These are phyloP conservation scores for Catonia carolina DNA, from an alignment of 2,888 invertebrate species.

Conservation along the genomic window DNA sequence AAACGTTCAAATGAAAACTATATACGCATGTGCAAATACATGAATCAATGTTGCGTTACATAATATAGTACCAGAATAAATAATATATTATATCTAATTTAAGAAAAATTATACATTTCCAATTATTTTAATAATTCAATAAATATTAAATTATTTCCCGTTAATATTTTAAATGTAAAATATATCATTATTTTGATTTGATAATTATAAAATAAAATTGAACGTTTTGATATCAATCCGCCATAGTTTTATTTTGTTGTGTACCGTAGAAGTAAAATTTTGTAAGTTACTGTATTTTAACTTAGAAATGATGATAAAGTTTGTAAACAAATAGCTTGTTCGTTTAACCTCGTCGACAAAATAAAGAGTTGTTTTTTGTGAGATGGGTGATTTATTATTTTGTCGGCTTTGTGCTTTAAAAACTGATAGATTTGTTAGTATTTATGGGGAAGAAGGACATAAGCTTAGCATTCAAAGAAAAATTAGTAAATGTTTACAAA, in stretches of 20 bases:
- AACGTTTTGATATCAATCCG: conserved; percentile 6
- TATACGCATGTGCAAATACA: too few species aligned
- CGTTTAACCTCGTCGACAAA: too few species aligned
- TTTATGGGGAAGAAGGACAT: conserved; percentile 44
- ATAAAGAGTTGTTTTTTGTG: background rate
- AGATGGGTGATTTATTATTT: conserved; percentile 34
- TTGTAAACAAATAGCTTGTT: conserved; percentile 3
- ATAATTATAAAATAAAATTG: background rate
- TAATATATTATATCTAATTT: too few species aligned
- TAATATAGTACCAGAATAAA: background rate
- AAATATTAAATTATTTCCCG: too few species aligned
- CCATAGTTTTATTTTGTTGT: conserved; percentile 7
- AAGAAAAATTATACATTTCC: too few species aligned
- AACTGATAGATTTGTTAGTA: conserved; percentile 41
- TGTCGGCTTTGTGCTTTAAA: conserved; percentile 46
- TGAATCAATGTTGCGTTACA: too few species aligned
- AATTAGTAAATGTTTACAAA: conserved; percentile 44
- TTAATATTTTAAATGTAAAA: too few species aligned
- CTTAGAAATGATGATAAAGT: conserved; percentile 5
- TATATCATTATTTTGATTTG: too few species aligned
- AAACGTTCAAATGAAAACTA: too few species aligned
- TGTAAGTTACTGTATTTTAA: conserved; percentile 24
- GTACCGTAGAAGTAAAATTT: conserved; percentile 18
- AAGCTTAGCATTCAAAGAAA: conserved; percentile 42
- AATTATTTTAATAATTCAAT: too few species aligned